Percentiles rank a stretch among this genome's conserved stretches.
These are phyloP conservation scores for Bicyclus anynana DNA, from an alignment of 1,140 invertebrate genomes.

Conservation along the genomic window DNA sequence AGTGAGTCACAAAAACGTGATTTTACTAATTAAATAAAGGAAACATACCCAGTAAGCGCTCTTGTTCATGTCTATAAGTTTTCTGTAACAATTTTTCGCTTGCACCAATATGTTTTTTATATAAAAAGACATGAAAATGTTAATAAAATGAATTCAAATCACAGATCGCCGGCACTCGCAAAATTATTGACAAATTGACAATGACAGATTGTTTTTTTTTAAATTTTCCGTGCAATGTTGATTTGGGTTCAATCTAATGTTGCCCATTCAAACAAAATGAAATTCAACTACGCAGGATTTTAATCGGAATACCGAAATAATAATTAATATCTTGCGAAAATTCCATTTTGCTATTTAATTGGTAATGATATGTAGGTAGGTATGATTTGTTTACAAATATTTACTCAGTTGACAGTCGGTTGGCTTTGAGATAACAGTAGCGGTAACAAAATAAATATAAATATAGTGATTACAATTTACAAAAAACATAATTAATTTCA, in stretches of 20 bases:
- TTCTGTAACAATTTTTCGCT: slow-evolving; percentile 42
- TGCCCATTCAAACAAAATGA: not conserved
- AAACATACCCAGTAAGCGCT: slow-evolving; percentile 47
- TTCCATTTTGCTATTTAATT: too few relatives aligned
- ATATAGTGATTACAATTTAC: too few relatives aligned
- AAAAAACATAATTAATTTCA: too few relatives aligned
- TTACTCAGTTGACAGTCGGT: too few relatives aligned
- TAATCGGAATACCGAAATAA: too few relatives aligned
- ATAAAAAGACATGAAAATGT: slow-evolving; percentile 44
- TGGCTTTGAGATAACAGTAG: too few relatives aligned
- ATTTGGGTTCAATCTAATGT: slow-evolving; percentile 3
- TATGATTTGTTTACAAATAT: too few relatives aligned
- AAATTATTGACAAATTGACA: not conserved
- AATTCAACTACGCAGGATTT: not conserved
- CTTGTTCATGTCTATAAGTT: slow-evolving; percentile 35
- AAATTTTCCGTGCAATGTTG: not conserved
- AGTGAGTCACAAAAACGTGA: slow-evolving; percentile 3
- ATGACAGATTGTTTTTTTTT: slow-evolving; percentile 7
- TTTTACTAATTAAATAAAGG: slow-evolving; percentile 28
- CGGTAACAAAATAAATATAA: too few relatives aligned
- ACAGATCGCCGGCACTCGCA: slow-evolving; percentile 7
- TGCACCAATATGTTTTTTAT: slow-evolving; percentile 49
- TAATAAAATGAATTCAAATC: slow-evolving; percentile 15
- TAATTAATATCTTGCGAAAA: too few relatives aligned
- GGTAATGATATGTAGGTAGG: too few relatives aligned